Conservation (phyloP, 2,113 vertebrate genomes). For the Dasypus novemcinctus region DNA sequence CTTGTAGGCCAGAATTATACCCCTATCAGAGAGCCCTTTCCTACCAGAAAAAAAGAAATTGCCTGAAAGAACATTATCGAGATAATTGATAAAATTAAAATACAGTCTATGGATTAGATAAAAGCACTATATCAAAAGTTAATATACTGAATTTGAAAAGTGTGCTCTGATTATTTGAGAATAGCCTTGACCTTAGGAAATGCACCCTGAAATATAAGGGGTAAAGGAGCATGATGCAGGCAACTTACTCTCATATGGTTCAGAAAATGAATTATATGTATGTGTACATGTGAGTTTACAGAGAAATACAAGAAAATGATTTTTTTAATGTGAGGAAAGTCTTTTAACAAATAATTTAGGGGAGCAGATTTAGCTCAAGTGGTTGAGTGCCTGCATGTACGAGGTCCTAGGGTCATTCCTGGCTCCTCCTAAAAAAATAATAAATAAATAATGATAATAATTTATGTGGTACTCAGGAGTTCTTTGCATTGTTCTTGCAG, state of each 20-base stretch:
- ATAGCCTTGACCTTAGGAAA: neutral
- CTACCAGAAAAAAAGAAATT: neutral
- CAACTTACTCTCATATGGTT: neutral
- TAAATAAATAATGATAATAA: neutral
- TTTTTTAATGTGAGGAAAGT: neutral
- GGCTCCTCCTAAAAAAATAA: too few relatives aligned
- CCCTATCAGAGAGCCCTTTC: neutral
- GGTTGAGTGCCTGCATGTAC: too few relatives aligned
- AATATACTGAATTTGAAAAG: neutral
- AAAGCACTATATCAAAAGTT: neutral
- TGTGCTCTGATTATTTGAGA: neutral
- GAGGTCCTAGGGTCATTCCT: too few relatives aligned
- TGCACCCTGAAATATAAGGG: neutral
- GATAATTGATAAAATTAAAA: neutral
- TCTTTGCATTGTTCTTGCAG: neutral
- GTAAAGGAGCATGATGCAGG: neutral
- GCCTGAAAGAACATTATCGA: neutral
- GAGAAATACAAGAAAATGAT: neutral
- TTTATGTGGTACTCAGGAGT: neutral
- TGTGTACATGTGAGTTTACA: neutral
- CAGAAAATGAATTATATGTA: neutral
- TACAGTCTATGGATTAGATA: neutral
- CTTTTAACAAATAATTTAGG: neutral
- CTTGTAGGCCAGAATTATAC: neutral
- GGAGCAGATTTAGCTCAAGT: too few relatives aligned